These are phyloP conservation scores for Drosophila ogumai DNA, from an alignment of 1,140 invertebrate genomes.

Conservation along the genomic window DNA sequence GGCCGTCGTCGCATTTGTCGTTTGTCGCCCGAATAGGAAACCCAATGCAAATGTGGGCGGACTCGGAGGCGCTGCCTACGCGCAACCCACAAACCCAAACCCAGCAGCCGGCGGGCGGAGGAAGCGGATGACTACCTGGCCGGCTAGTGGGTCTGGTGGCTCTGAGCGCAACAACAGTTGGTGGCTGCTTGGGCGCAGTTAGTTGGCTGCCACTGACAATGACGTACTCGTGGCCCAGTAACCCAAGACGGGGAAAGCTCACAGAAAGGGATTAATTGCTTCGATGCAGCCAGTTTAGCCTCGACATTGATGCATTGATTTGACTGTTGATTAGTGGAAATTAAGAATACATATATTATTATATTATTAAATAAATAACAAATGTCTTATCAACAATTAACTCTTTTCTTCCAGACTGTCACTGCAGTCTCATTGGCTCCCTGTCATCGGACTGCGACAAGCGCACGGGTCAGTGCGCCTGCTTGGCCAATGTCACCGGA, in stretches of 20 bases:
- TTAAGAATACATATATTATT: too few relatives aligned
- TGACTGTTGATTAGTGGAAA: background rate
- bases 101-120: conserved; percentile 50
- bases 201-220: conserved; percentile 37
- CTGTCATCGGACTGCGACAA: conserved; percentile 92
- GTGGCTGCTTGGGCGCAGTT: conserved; percentile 69
- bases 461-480: conserved; percentile 94
- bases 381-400: background rate
- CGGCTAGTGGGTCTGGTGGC: conserved; percentile 26
- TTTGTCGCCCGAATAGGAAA: conserved; percentile 77
- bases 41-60: conserved; percentile 78
- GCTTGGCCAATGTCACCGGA: conserved; percentile 93
- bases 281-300: background rate
- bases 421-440: conserved; percentile 91
- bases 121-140: conserved; percentile 13
- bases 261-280: conserved; percentile 30
- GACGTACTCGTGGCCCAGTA: conserved; percentile 62
- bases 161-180: conserved; percentile 38
- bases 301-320: conserved; percentile 7
- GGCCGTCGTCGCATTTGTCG: conserved; percentile 75
- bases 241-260: conserved; percentile 46
- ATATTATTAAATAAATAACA: background rate
- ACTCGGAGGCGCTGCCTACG: conserved; percentile 69
- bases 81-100: conserved; percentile 75
- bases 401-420: conserved; percentile 88